Percentiles rank a stretch among this genome's conserved stretches.
Evolutionary conservation across 2,113 vertebrate genomes (phyloP).

Genomic region (Onychostruthus taczanowskii): DNA sequence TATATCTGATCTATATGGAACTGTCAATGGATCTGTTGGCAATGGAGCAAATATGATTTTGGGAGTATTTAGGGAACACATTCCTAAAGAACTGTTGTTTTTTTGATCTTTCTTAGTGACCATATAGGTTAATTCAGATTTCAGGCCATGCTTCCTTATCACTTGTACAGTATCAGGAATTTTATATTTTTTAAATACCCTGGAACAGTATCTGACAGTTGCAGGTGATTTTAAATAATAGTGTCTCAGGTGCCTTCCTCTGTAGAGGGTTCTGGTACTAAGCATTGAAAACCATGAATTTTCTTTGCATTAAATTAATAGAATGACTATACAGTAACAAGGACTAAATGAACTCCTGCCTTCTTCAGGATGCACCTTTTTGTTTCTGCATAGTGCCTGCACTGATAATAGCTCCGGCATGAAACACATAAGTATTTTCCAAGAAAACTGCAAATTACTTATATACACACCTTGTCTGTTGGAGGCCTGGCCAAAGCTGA

Average conservation of each 20-base stretch:
- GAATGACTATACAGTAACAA: not conserved
- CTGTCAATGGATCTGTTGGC: not conserved
- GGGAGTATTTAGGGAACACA: not conserved
- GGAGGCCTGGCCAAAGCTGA: not conserved
- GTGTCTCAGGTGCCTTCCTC: not conserved
- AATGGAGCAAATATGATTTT: not conserved
- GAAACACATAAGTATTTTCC: not conserved
- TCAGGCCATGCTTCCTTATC: not conserved
- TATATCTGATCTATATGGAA: not conserved
- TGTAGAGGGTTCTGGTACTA: not conserved
- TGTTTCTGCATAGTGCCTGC: not conserved
- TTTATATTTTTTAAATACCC: not conserved
- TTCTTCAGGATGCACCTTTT: not conserved
- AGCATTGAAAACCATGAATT: not conserved
- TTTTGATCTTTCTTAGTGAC: not conserved
- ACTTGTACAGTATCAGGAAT: not conserved
- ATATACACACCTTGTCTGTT: not conserved
- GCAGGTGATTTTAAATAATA: not conserved
- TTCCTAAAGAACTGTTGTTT: not conserved
- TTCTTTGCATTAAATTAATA: not conserved
- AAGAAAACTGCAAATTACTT: not conserved
- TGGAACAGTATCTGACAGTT: not conserved
- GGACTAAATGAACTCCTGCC: not conserved
- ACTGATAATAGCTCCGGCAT: not conserved
- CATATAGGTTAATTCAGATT: not conserved